Evolutionary conservation across 1,140 invertebrate genomes (phyloP), one percentile per base, ranked within the genome.

Genomic region (Drosophila hydei): DNA sequence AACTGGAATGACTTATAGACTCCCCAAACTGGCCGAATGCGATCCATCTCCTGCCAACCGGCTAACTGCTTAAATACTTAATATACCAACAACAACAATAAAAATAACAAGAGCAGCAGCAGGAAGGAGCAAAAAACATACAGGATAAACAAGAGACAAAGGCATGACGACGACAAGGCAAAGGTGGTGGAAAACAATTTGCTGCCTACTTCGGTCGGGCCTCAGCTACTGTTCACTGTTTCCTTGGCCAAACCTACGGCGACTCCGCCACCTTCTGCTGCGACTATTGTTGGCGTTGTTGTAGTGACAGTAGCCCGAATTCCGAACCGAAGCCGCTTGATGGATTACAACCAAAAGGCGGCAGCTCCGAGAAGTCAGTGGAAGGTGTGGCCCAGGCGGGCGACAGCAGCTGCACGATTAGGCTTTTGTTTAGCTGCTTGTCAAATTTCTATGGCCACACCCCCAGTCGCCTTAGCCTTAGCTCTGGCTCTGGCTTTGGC

Each of bases 321-420:
- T 50, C 62, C 68, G 45, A 81, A 73, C 70, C 56, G 50, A 75
- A 75, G 60, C 67, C 54, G 56, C 63, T 88, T 88, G 83, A 88
- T 88, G 83, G 83, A 88, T 88, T 88, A 88, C 83, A 88, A 76
- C 67, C 75, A 88, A 87, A 87, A 87, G 83, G 81, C 81, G 79
- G 81, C 72, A 72, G 77, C 74, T 61, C 9, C 14, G 38, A 42
- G 38, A 16, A 16, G n/a, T 36, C 45, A 56, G 40, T 61, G 54
- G 38, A 60, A 65, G 83, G 70, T 65, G 81, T 81, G 75, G 52
- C 77, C 30, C 25, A 43, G 51, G 9, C n/a, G 14, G 14, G 25
- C 33, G 27, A 55, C 42, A 64, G 56, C 81, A 78, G 72, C 78
- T 78, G 83, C 75, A 88, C 84, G 84, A 88, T 88, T 88, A 88